Conservation (phyloP, 37 sponge, comb jelly and placozoan genomes). For the Cladorhizidae sp. region DNA sequence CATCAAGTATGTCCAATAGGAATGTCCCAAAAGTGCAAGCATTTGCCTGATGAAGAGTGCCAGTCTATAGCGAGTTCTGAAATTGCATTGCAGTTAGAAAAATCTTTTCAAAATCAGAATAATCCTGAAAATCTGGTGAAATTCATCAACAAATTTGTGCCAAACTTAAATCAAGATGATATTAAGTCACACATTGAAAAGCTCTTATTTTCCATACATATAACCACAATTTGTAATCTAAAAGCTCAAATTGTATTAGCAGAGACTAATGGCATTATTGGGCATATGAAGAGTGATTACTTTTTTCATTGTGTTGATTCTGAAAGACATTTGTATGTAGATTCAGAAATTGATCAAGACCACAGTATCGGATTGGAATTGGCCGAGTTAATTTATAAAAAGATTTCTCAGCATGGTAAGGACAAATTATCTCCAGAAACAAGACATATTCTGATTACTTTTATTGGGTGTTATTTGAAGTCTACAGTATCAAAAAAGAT, state of each 20-base stretch:
- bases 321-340: background rate
- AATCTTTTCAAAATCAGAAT: background rate
- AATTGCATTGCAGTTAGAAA: background rate
- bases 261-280: background rate
- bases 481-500: no score
- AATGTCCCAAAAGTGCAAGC: conserved; percentile 9
- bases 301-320: background rate
- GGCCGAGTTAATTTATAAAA: background rate
- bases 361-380: background rate
- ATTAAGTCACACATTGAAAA: background rate
- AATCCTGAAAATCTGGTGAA: background rate
- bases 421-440: background rate
- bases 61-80: background rate
- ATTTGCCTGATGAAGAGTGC: conserved; percentile 11
- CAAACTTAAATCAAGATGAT: background rate
- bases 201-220: background rate
- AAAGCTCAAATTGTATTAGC: background rate
- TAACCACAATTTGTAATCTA: conserved; percentile 21
- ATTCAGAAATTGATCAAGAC: background rate
- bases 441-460: background rate
- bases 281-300: background rate
- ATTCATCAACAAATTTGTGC: background rate
- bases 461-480: background rate
- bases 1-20: conserved; percentile 21
- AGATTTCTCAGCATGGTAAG: background rate